Conservation (phyloP, 2,888 invertebrate genomes). For the Xestia ashworthii region DNA sequence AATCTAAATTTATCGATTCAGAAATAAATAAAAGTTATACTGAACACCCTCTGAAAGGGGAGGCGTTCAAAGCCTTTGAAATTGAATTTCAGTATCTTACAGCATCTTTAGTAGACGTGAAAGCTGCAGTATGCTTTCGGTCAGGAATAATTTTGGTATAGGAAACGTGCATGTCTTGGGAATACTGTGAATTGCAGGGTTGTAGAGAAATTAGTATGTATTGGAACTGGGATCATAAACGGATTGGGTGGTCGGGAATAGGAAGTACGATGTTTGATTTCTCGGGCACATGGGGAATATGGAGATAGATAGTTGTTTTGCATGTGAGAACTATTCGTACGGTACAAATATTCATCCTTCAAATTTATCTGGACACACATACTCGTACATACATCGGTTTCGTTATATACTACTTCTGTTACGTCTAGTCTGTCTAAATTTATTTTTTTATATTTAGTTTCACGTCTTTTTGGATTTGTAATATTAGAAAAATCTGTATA, state of each 20-base stretch:
- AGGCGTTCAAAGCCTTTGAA: constrained; percentile 59
- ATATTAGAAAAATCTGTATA: background rate
- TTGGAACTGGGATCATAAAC: constrained; percentile 33
- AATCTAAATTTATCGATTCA: constrained; percentile 64
- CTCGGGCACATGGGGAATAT: background rate
- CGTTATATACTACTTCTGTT: background rate
- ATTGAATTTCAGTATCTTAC: constrained; percentile 63
- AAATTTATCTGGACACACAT: background rate
- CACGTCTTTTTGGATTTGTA: background rate
- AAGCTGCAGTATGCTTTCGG: constrained; percentile 52
- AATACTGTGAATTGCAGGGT: constrained; percentile 26
- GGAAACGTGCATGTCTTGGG: constrained; percentile 40
- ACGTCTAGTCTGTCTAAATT: background rate
- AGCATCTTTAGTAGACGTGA: constrained; percentile 27
- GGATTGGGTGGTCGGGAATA: constrained; percentile 26
- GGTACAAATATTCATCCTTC: background rate
- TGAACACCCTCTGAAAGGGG: constrained; percentile 51
- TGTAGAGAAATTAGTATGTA: constrained; percentile 44
- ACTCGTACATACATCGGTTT: background rate
- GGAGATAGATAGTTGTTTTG: background rate
- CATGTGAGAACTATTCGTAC: background rate
- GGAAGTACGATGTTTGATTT: constrained; percentile 28
- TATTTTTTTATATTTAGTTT: background rate
- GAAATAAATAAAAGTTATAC: constrained; percentile 66
- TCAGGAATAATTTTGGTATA: constrained; percentile 45